Conservation (phyloP, 2,113 vertebrate species). For the Pelusios castaneus region DNA sequence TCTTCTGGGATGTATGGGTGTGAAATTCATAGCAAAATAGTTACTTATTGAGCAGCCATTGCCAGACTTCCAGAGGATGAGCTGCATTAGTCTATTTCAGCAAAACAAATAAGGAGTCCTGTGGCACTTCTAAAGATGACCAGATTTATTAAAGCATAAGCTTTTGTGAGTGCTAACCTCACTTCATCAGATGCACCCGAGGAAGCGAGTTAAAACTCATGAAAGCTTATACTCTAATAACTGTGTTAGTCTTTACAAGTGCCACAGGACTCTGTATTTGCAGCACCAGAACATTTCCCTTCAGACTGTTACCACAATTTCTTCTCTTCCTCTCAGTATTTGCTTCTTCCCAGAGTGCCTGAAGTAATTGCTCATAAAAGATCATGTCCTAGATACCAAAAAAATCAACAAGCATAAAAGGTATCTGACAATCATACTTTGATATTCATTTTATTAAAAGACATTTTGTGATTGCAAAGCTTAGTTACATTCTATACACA, state of each 20-base stretch:
- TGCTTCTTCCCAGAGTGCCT: not conserved
- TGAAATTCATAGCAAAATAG: not conserved
- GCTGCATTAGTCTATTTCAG: too few relatives aligned
- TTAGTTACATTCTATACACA: not conserved
- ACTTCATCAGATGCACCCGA: too few relatives aligned
- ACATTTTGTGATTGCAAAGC: not conserved
- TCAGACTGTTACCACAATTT: not conserved
- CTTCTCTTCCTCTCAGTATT: not conserved
- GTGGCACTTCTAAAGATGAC: too few relatives aligned
- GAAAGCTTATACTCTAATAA: too few relatives aligned
- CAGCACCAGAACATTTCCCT: fast-evolving
- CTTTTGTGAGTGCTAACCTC: too few relatives aligned
- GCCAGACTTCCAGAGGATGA: too few relatives aligned
- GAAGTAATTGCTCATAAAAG: not conserved
- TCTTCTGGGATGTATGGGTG: too few relatives aligned
- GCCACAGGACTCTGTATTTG: too few relatives aligned
- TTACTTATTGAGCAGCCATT: not conserved
- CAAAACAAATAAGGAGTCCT: too few relatives aligned
- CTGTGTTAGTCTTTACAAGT: too few relatives aligned
- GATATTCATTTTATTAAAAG: not conserved
- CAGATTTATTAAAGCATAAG: too few relatives aligned
- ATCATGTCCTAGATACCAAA: not conserved
- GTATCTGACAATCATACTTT: not conserved
- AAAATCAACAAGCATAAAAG: not conserved
- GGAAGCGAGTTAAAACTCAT: too few relatives aligned